Evolutionary conservation across 2,888 invertebrate genomes (phyloP).

Genomic region (Chloromyia formosa): DNA sequence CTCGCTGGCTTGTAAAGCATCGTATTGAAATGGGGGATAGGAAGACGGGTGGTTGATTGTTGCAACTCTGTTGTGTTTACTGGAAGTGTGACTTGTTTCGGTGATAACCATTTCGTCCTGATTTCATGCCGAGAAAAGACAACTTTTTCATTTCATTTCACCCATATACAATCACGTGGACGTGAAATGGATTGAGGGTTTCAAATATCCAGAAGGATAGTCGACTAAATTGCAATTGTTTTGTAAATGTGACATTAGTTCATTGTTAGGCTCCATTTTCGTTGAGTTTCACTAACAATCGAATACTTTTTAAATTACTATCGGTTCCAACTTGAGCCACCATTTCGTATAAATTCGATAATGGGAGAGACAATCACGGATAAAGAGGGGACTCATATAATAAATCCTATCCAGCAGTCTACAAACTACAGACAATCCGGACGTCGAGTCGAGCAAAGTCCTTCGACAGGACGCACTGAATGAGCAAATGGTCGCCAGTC

Average conservation of each 20-base stretch:
- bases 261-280: too few species aligned
- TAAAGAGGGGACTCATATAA: not conserved
- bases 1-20: not conserved
- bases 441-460: too few species aligned
- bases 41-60: not conserved
- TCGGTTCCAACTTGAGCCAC: not conserved
- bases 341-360: not conserved
- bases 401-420: not conserved
- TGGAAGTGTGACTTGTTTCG: not conserved
- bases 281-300: not conserved
- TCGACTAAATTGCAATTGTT: too few species aligned
- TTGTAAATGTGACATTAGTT: too few species aligned
- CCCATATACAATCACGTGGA: too few species aligned
- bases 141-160: too few species aligned
- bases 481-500: constrained; percentile 21
- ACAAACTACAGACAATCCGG: not conserved
- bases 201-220: too few species aligned
- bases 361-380: not conserved
- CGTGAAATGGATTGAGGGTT: too few species aligned
- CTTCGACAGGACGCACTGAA: constrained; percentile 1
- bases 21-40: not conserved
- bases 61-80: not conserved
- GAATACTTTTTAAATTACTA: not conserved
- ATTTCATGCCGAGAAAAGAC: too few species aligned
- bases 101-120: too few species aligned